Percentiles rank a stretch among this genome's conserved stretches.
These are phyloP conservation scores for Stratiolaelaps scimitus DNA, from an alignment of 1,140 invertebrate species.

Conservation along the genomic window DNA sequence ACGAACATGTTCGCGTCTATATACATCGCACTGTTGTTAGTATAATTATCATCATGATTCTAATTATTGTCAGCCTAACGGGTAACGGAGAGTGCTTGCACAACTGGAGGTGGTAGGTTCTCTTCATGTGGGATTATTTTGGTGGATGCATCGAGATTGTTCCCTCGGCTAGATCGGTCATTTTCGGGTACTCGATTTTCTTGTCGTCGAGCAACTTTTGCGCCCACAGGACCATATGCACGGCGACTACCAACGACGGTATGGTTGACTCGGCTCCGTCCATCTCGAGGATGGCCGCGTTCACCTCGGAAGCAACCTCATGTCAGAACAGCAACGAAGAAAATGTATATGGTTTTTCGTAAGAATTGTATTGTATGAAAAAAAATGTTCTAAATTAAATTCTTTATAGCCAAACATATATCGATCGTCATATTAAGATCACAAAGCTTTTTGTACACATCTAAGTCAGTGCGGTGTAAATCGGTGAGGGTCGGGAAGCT, in stretches of 20 bases:
- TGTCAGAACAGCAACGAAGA: conserved; percentile 42
- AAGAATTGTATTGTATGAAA: conserved; percentile 21
- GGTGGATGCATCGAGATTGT: conserved; percentile 75
- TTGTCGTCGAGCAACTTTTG: conserved; percentile 88
- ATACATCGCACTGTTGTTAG: not conserved
- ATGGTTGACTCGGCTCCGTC: conserved; percentile 69
- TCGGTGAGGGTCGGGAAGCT: no score
- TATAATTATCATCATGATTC: no score
- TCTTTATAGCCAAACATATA: no score
- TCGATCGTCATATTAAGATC: no score
- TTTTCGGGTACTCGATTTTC: conserved; percentile 80
- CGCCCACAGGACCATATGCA: conserved; percentile 86
- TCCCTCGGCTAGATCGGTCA: conserved; percentile 70
- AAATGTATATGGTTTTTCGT: conserved; percentile 20
- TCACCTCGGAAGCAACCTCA: conserved; percentile 93
- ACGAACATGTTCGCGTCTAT: not conserved
- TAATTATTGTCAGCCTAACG: no score
- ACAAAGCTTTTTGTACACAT: no score
- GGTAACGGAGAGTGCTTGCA: no score
- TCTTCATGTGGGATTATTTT: conserved; percentile 44
- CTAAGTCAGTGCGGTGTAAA: no score
- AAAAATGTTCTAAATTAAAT: no score
- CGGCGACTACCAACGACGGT: conserved; percentile 68
- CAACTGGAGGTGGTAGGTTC: no score
- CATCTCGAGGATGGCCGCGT: conserved; percentile 83